Evolutionary conservation across 2,113 vertebrate genomes (phyloP).

Genomic region (Fregata magnificens): DNA sequence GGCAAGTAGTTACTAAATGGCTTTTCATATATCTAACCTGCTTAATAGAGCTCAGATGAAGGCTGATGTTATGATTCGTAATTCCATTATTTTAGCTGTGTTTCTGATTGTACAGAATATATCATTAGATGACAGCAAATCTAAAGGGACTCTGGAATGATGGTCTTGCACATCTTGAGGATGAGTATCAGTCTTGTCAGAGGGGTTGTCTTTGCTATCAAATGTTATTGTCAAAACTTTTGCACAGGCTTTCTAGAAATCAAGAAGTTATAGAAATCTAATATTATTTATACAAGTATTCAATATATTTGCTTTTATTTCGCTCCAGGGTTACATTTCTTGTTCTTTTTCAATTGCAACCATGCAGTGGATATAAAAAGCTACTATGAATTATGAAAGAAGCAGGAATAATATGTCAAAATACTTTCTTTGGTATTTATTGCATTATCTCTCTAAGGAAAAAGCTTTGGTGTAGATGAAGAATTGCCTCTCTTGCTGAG

Average conservation of each 20-base stretch:
- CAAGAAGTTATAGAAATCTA: background rate
- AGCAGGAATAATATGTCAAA: background rate
- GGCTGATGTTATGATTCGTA: background rate
- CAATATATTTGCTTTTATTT: background rate
- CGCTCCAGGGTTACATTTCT: background rate
- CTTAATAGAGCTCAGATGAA: background rate
- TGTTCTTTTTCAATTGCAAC: background rate
- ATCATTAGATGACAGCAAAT: background rate
- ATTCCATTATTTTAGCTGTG: background rate
- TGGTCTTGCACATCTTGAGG: background rate
- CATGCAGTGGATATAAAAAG: background rate
- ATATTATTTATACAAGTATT: background rate
- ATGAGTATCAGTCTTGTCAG: background rate
- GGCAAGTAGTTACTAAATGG: background rate
- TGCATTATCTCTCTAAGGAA: background rate
- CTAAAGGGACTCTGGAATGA: background rate
- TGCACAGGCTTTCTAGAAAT: background rate
- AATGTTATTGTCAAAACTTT: constrained; percentile 15
- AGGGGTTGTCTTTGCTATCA: background rate
- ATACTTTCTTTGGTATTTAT: constrained; percentile 36
- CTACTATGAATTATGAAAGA: constrained; percentile 2
- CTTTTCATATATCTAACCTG: background rate
- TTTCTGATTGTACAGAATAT: background rate
- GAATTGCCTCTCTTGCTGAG: constrained; percentile 2
- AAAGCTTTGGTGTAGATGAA: background rate